phyloP scores from a whole-genome alignment of 2,113 vertebrate genomes.

The Brienomyrus longianalis region DNA sequence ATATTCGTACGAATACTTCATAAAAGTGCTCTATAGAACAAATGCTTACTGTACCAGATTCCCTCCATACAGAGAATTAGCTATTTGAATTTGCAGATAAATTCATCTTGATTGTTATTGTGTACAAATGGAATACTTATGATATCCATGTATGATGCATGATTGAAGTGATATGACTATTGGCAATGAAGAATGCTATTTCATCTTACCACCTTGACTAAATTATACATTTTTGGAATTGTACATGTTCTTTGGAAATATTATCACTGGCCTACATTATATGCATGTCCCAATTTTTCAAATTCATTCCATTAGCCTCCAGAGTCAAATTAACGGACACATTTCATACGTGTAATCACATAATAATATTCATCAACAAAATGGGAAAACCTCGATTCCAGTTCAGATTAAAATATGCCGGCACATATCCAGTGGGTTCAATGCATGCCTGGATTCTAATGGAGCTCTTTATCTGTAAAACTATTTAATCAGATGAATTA shows the following conservation, averaged over 20 bases:
- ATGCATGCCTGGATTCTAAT: not conserved
- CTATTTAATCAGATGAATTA: conserved; percentile 12
- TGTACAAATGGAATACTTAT: not conserved
- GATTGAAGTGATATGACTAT: not conserved
- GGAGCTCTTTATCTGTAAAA: conserved; percentile 7
- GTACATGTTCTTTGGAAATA: not conserved
- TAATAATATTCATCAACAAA: not conserved
- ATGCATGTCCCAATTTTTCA: not conserved
- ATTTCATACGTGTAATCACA: not conserved
- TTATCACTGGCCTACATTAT: not conserved
- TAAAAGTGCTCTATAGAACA: not conserved
- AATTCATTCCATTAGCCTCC: not conserved
- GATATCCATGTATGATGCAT: not conserved
- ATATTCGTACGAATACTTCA: not conserved
- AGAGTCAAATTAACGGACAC: not conserved
- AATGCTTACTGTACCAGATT: not conserved
- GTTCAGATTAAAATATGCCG: conserved; percentile 1
- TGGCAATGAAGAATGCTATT: not conserved
- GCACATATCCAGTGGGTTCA: not conserved
- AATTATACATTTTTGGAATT: not conserved
- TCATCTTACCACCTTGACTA: not conserved
- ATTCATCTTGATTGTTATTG: not conserved
- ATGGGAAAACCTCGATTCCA: not conserved
- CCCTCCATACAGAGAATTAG: not conserved
- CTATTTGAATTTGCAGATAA: not conserved